These are phyloP conservation scores for Tenualosa thibaudeaui DNA, from an alignment of 2,797 vertebrate genomes.

Conservation along the genomic window DNA sequence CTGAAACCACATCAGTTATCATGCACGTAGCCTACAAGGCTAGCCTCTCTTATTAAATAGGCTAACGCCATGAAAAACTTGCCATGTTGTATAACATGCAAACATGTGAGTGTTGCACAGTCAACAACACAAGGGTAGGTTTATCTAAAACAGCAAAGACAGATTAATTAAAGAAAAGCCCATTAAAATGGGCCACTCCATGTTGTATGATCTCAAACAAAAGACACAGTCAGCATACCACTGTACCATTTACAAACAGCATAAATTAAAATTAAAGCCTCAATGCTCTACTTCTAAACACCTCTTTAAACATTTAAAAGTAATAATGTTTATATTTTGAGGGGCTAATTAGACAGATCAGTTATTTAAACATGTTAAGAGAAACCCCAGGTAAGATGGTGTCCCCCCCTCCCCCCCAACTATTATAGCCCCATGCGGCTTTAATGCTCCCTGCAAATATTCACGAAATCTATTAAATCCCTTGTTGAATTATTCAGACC, in stretches of 20 bases:
- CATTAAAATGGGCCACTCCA: neutral
- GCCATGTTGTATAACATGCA: neutral
- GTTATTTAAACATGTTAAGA: conserved; percentile 32
- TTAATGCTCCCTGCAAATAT: conserved; percentile 35
- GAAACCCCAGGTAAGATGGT: conserved; percentile 37
- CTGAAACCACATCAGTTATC: neutral
- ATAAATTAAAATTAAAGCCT: neutral
- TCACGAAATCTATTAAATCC: conserved; percentile 42
- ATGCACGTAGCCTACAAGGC: neutral
- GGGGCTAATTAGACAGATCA: conserved; percentile 26
- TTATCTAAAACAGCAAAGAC: neutral
- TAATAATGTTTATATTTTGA: neutral
- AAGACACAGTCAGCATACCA: neutral
- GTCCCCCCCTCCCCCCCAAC: neutral
- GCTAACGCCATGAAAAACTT: neutral
- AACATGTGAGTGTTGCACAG: neutral
- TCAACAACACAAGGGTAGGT: no score
- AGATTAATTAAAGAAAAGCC: neutral
- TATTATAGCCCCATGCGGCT: neutral
- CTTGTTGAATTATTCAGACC: conserved; percentile 5
- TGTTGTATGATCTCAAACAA: conserved; percentile 1
- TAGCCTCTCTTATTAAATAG: neutral
- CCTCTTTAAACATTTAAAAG: conserved; percentile 12
- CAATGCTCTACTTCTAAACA: neutral
- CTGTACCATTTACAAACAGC: neutral